A percentile compares a stretch with the other conserved stretches of the same genome.
phyloP scores from a whole-genome alignment of 2,113 vertebrate species.

The Fulmarus glacialis region DNA sequence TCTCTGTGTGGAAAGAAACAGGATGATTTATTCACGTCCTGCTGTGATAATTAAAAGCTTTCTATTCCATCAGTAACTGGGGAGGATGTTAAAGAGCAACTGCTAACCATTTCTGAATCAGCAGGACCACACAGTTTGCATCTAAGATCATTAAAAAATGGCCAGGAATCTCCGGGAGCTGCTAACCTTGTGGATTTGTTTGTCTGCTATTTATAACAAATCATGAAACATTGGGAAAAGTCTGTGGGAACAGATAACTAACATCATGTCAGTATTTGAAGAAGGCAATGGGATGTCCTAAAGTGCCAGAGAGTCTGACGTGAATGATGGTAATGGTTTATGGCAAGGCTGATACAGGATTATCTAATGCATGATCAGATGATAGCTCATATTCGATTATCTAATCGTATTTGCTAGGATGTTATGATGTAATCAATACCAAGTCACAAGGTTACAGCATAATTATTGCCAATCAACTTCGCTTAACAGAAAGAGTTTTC shows the following conservation, averaged over 20 bases:
- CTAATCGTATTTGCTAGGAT: not conserved
- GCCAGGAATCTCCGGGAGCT: not conserved
- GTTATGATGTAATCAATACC: not conserved
- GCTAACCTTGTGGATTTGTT: not conserved
- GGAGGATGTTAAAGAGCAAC: not conserved
- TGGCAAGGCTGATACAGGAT: accelerated
- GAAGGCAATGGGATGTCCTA: not conserved
- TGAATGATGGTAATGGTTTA: accelerated
- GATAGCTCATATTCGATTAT: not conserved
- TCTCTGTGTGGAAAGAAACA: not conserved
- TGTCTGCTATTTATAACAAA: not conserved
- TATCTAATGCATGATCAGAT: no score
- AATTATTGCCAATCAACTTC: no score
- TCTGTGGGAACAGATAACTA: not conserved
- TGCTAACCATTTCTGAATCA: not conserved
- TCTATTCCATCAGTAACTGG: not conserved
- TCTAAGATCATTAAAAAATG: not conserved
- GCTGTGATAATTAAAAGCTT: not conserved
- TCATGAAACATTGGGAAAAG: not conserved
- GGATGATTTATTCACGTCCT: not conserved
- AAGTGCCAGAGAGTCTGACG: not conserved
- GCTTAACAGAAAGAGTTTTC: not conserved
- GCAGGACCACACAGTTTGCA: not conserved
- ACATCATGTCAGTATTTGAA: accelerated
- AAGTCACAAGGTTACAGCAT: no score